These are phyloP conservation scores for Littorina saxatilis DNA, from an alignment of 1,140 invertebrate genomes.

Conservation along the genomic window DNA sequence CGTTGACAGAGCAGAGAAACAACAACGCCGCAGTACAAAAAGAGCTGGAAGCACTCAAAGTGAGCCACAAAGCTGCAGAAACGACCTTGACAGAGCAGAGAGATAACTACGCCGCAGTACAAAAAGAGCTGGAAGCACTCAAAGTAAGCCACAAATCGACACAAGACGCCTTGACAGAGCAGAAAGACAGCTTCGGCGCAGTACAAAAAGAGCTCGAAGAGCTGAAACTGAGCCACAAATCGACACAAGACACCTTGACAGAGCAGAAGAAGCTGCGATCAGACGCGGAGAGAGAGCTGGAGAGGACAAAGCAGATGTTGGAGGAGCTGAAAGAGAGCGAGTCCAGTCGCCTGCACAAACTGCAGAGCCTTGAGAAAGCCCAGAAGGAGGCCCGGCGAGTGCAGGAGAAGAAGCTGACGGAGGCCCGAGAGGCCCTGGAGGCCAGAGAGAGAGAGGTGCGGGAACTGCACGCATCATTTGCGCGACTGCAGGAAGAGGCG, in stretches of 20 bases:
- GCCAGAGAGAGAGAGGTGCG: conserved; percentile 31
- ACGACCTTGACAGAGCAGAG: background rate
- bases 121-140: too few relatives aligned
- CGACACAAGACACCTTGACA: background rate
- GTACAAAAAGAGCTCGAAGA: background rate
- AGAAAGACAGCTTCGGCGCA: background rate
- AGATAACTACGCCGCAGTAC: too few relatives aligned
- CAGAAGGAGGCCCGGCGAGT: conserved; percentile 23
- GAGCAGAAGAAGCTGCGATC: background rate
- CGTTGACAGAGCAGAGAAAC: background rate
- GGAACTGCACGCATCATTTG: conserved; percentile 11
- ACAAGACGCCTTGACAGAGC: background rate
- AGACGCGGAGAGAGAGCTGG: background rate
- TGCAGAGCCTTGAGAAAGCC: conserved; percentile 31
- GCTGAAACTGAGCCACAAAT: conserved; percentile 1
- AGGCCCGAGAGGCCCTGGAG: conserved; percentile 12
- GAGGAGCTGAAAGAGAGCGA: conserved; percentile 5
- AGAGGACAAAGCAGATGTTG: background rate
- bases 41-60: background rate
- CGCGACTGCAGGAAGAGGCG: background rate
- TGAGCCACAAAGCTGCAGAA: background rate
- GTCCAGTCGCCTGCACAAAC: background rate
- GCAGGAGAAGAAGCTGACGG: conserved; percentile 35
- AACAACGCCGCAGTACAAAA: too few relatives aligned
- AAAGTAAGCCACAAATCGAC: too few relatives aligned